phyloP scores from a whole-genome alignment of 2,888 invertebrate genomes.

The Cynaeus angustus region DNA sequence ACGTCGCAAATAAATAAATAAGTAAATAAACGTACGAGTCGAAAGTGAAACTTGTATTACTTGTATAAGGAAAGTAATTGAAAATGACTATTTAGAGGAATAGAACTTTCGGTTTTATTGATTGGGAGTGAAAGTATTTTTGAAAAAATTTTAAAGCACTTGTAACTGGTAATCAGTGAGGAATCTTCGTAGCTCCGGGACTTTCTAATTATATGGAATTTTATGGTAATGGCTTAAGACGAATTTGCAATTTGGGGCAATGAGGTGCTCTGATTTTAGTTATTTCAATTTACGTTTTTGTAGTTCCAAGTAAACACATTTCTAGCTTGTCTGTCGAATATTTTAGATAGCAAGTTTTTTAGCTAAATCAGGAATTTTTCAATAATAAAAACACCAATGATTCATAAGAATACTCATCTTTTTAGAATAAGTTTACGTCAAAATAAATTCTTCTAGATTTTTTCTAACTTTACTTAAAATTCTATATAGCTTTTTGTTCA shows the following conservation, averaged over 20 bases:
- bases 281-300: too few species aligned
- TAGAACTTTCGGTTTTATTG: conserved; percentile 19
- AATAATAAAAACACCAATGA: too few species aligned
- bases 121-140: conserved; percentile 15
- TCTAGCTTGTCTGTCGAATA: too few species aligned
- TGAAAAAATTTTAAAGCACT: not conserved
- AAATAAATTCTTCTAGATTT: too few species aligned
- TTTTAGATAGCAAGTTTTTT: too few species aligned
- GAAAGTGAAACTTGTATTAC: conserved; percentile 37
- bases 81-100: conserved; percentile 26
- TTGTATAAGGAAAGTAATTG: conserved; percentile 27
- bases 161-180: not conserved
- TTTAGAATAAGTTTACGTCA: too few species aligned
- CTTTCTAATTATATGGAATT: conserved; percentile 1
- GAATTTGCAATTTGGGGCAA: not conserved
- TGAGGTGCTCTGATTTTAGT: too few species aligned
- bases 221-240: conserved; percentile 1
- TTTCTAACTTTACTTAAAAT: too few species aligned
- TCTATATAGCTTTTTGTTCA: too few species aligned
- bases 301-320: too few species aligned
- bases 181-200: not conserved
- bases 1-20: conserved; percentile 10
- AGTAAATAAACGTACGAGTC: conserved; percentile 11
- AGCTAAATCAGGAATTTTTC: too few species aligned
- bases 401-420: too few species aligned